phyloP scores from a whole-genome alignment of 1,140 invertebrate species.

The Drosophila mayri region DNA sequence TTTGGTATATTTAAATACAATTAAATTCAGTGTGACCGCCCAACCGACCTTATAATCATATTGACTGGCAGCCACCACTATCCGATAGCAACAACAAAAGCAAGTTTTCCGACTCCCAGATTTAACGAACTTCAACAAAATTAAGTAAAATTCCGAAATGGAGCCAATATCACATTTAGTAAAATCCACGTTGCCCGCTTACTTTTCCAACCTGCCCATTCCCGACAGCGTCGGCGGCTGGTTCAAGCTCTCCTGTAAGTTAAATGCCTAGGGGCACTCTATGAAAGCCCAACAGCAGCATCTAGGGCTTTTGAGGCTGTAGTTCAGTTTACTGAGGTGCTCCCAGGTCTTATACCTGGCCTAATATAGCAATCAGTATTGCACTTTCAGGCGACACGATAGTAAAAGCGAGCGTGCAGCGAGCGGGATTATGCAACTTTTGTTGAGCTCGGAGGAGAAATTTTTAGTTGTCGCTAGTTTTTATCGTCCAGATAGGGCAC shows the following conservation, averaged over 20 bases:
- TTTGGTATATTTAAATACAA: not conserved
- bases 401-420: constrained; percentile 19
- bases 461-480: constrained; percentile 40
- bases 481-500: constrained; percentile 54
- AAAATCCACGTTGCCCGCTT: constrained; percentile 91
- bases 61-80: not conserved
- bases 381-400: too few relatives aligned
- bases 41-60: too few relatives aligned
- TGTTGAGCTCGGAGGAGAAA: constrained; percentile 19
- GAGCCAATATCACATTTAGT: constrained; percentile 90
- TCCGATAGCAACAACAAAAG: constrained; percentile 48
- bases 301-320: not conserved
- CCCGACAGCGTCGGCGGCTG: constrained; percentile 91
- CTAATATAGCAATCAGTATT: constrained; percentile 2
- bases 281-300: constrained; percentile 8
- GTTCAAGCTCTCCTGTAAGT: constrained; percentile 91
- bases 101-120: constrained; percentile 22
- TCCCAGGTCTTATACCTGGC: not conserved
- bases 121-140: constrained; percentile 7
- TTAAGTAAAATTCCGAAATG: constrained; percentile 85
- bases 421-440: constrained; percentile 67
- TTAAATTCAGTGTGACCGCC: not conserved
- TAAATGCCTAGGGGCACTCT: constrained; percentile 26
- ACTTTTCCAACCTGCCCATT: constrained; percentile 91
- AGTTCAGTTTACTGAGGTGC: not conserved